Evolutionary conservation across 2,888 invertebrate genomes (phyloP).

Genomic region (Ormyrus nitidulus): DNA sequence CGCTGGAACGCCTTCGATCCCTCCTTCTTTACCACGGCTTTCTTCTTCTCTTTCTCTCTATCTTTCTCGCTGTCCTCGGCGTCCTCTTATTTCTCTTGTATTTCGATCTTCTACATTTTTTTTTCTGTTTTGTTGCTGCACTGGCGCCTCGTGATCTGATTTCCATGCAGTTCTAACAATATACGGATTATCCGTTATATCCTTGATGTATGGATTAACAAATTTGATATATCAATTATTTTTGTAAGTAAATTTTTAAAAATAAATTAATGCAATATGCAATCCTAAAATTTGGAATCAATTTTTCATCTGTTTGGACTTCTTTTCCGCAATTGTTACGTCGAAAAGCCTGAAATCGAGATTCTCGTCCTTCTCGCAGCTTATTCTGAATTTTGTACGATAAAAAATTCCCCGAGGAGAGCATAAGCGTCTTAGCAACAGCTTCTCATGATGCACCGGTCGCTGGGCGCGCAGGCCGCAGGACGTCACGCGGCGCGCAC

Average conservation of each 20-base stretch:
- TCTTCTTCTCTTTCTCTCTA: not conserved
- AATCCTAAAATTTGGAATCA: too few species aligned
- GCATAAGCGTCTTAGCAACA: not conserved
- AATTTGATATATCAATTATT: conserved; percentile 6
- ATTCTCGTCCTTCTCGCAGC: too few species aligned
- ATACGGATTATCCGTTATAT: too few species aligned
- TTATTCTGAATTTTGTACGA: too few species aligned
- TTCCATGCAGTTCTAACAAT: conserved; percentile 11
- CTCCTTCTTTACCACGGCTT: conserved; percentile 48
- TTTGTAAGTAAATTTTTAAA: not conserved
- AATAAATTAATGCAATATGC: too few species aligned
- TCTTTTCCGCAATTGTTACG: too few species aligned
- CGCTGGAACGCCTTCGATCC: conserved; percentile 64
- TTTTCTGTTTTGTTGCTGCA: conserved; percentile 1
- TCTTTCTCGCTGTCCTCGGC: conserved; percentile 46
- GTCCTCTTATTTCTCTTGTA: conserved; percentile 9
- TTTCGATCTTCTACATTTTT: conserved; percentile 12
- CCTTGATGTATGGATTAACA: too few species aligned
- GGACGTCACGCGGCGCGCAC: conserved; percentile 55
- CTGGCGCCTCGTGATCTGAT: conserved; percentile 24
- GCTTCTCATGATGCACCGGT: conserved; percentile 7
- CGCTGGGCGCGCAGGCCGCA: not conserved
- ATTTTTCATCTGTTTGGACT: too few species aligned
- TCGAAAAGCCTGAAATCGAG: too few species aligned
- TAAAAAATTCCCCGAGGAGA: too few species aligned